phyloP scores from a whole-genome alignment of 2,113 vertebrate species.

The Scolopax mira region DNA sequence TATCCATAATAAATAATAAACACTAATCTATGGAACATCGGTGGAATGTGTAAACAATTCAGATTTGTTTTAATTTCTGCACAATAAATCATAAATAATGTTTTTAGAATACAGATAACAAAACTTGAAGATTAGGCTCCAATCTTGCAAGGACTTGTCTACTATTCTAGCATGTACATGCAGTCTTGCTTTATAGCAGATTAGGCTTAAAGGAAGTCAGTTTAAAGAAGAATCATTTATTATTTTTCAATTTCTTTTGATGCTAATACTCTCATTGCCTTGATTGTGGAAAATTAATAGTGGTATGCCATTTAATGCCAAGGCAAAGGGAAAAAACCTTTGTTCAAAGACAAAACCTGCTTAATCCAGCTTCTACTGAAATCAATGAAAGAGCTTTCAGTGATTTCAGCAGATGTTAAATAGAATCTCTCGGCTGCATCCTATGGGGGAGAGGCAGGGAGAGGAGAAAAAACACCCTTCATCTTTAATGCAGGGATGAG shows the following conservation, averaged over 20 bases:
- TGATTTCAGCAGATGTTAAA: background rate
- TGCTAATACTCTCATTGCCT: background rate
- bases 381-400: background rate
- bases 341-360: conserved; percentile 17
- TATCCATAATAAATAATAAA: conserved; percentile 39
- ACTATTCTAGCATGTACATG: background rate
- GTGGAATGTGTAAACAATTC: conserved; percentile 11
- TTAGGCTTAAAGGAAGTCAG: background rate
- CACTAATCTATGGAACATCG: background rate
- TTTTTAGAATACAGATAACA: background rate
- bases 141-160: conserved; percentile 14
- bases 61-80: conserved; percentile 9
- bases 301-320: background rate
- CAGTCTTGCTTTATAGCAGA: background rate
- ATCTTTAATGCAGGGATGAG: background rate
- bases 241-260: conserved; percentile 5
- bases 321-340: background rate
- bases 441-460: background rate
- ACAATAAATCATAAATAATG: background rate
- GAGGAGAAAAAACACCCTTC: background rate
- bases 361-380: background rate
- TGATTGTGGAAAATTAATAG: conserved; percentile 18
- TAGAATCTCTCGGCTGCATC: background rate
- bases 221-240: background rate
- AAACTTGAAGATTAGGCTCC: background rate